Conservation (phyloP, 64 coral and sea anemone genomes). For the Trachythela sp. region DNA sequence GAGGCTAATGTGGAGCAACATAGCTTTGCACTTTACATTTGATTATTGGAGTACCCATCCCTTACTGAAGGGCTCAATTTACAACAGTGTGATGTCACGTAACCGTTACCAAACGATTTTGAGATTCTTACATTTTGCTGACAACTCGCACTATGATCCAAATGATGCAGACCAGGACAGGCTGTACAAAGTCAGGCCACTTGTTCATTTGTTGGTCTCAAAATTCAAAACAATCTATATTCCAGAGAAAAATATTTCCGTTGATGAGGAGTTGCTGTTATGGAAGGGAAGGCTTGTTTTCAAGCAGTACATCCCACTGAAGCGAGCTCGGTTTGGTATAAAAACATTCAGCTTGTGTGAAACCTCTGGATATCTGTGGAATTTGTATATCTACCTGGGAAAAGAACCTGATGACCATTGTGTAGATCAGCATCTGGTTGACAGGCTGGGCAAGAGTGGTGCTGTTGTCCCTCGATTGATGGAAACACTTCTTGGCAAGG, state of each 20-base stretch:
- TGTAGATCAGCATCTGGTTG: background rate
- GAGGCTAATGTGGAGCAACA: too few relatives aligned
- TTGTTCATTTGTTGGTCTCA: conserved; percentile 1
- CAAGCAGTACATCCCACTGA: conserved; percentile 26
- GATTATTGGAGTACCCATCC: conserved; percentile 40
- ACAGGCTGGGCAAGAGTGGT: background rate
- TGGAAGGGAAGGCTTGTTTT: conserved; percentile 36
- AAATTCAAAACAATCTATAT: conserved; percentile 30
- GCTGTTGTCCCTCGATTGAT: conserved; percentile 2
- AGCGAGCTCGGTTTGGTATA: conserved; percentile 32
- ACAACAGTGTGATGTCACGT: conserved; percentile 1
- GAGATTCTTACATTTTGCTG: conserved; percentile 26
- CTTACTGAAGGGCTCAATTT: conserved; percentile 5
- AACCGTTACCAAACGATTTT: background rate
- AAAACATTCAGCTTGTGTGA: conserved; percentile 38
- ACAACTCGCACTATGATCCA: conserved; percentile 15
- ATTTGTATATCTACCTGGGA: conserved; percentile 17
- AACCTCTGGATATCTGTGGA: conserved; percentile 23
- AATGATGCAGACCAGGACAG: conserved; percentile 4
- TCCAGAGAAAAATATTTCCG: conserved; percentile 26
- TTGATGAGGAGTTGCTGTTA: conserved; percentile 28
- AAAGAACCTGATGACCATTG: background rate
- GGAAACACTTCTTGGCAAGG: background rate
- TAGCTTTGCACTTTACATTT: too few relatives aligned
- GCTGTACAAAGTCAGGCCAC: conserved; percentile 17